Base-by-base conservation (phyloP, 2,888 invertebrate genomes). In the Quadriops clusia region DNA sequence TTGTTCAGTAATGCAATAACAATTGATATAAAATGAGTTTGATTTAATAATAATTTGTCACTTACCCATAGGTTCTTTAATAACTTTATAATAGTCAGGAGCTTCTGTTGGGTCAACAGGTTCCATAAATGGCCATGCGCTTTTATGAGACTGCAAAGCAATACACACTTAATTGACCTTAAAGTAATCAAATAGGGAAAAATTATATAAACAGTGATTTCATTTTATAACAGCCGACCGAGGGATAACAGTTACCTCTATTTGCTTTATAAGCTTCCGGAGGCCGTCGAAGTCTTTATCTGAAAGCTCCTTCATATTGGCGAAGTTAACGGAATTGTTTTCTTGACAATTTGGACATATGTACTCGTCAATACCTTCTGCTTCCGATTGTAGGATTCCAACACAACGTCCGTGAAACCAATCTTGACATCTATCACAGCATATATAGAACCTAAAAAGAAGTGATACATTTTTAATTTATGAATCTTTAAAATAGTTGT, bases 351-450 rank as follows among this genome's bases (percentile, higher is more conserved):
- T 84, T 0, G 97, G 97, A 66, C 97, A 97, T 43, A 90, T 77
- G 54, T 97, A 98, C 49, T 91, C 90, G 51, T 93, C 94, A 45
- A 95, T 89, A 47, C 83, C 83, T 54, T 93, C 89, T 12, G 91
- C 94, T 57, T 91, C 91, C 3, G 86, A 85, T 53, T 89, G 90
- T 28, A 90, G 63, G 50, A 93, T 87, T 20, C 95, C 95, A 23
- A 97, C 95, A 62, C 97, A 97, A 34, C 87, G 74, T 5, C 95
- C 95, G 60, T 97, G 97, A 67, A 94, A 97, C 98, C 98, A 98
- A 62, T 93, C 95, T 61, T 95, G 91, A 61, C 98, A 98, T 40
- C 84, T 79, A 65, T 98, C 98, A 60, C 98, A 98, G 56, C 94
- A 95, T 52, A 98, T 94, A 62, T 97, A 98, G 70, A 97, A 97